A percentile compares a stretch with the other conserved stretches of the same genome.
Evolutionary conservation across 2,888 invertebrate genomes (phyloP).

Genomic region (Lepas anatifera): DNA sequence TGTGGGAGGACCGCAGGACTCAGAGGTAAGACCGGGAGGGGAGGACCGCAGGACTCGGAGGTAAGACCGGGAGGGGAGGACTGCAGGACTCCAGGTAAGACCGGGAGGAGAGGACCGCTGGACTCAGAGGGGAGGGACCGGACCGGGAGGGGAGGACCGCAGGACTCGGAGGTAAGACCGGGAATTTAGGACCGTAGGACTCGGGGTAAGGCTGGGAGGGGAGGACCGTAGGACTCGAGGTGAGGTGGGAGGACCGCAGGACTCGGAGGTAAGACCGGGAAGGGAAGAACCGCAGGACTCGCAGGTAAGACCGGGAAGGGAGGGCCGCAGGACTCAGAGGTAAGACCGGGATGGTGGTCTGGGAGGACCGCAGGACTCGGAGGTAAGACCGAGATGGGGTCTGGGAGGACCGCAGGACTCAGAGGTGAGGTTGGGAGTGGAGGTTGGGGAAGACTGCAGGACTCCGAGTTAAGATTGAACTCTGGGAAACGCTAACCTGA

Average conservation of each 20-base stretch:
- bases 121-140: too few species aligned
- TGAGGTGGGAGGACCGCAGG: constrained; percentile 16
- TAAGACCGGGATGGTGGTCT: not conserved
- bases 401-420: not conserved
- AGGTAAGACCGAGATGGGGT: too few species aligned
- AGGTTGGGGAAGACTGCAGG: constrained; percentile 15
- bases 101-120: too few species aligned
- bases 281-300: not conserved
- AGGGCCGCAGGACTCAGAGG: too few species aligned
- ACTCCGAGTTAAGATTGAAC: constrained; percentile 18
- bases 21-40: not conserved
- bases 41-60: constrained; percentile 21
- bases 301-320: not conserved
- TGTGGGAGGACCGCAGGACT: too few species aligned
- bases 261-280: constrained; percentile 20
- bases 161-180: too few species aligned
- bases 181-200: not conserved
- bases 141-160: too few species aligned
- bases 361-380: too few species aligned
- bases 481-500: not conserved
- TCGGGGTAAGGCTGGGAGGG: not conserved
- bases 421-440: not conserved
- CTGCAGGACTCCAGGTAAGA: not conserved
- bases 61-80: constrained; percentile 13
- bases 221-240: not conserved